Conservation (phyloP, 2,888 invertebrate species). For the Xylota sylvarum region DNA sequence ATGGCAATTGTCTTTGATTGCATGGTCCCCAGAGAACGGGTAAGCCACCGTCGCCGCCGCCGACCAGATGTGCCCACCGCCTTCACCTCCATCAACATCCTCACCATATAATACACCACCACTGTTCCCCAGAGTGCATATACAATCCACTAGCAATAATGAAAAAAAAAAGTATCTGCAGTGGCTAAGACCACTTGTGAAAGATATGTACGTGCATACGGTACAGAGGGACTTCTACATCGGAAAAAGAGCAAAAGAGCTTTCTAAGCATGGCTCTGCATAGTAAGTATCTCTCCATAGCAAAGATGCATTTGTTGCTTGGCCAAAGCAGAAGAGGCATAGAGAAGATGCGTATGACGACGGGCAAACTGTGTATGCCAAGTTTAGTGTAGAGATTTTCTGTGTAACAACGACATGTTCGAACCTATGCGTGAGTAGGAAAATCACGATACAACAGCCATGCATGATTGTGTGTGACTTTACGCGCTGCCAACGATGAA, state of each 20-base stretch:
- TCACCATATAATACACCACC: conserved; percentile 22
- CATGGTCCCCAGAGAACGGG: conserved; percentile 31
- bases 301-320: conserved; percentile 33
- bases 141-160: not conserved
- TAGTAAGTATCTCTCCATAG: conserved; percentile 56
- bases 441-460: conserved; percentile 29
- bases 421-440: conserved; percentile 60
- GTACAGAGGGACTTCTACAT: conserved; percentile 22
- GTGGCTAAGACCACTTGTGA: conserved; percentile 18
- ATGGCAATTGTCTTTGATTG: conserved; percentile 51
- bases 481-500: conserved; percentile 25
- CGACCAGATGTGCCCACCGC: conserved; percentile 28
- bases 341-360: conserved; percentile 36
- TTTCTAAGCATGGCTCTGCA: conserved; percentile 71
- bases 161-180: conserved; percentile 37
- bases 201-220: conserved; percentile 5
- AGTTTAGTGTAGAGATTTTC: conserved; percentile 7
- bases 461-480: conserved; percentile 56
- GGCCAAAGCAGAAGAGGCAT: conserved; percentile 12
- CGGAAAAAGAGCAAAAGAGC: conserved; percentile 52
- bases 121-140: not conserved
- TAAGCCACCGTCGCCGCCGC: too few species aligned
- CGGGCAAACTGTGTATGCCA: not conserved
- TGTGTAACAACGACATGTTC: conserved; percentile 60
- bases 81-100: conserved; percentile 26